Evolutionary conservation across 2,888 invertebrate genomes (phyloP).

Genomic region (Chouioia cunea): DNA sequence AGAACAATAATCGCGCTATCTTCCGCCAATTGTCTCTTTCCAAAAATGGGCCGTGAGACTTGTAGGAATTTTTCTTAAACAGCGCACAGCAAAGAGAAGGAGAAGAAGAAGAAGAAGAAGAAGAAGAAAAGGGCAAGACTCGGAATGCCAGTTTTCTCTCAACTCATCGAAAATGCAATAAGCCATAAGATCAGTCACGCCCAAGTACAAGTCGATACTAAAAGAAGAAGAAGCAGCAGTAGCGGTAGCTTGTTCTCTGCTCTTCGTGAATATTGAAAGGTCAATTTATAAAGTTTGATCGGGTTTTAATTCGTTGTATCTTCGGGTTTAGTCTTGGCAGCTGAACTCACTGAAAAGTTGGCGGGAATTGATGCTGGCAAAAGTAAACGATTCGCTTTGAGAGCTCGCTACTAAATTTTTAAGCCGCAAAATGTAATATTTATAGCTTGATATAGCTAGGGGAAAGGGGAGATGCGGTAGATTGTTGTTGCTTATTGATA

Average conservation of each 20-base stretch:
- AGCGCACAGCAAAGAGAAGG: conserved; percentile 17
- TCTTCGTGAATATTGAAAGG: conserved; percentile 59
- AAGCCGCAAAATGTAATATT: conserved; percentile 15
- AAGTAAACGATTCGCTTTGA: conserved; percentile 44
- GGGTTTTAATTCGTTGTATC: conserved; percentile 64
- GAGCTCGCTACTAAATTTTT: conserved; percentile 12
- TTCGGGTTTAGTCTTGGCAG: conserved; percentile 4
- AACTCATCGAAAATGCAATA: conserved; percentile 53
- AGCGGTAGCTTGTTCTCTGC: conserved; percentile 14
- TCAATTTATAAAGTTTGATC: conserved; percentile 65
- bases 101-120: conserved; percentile 43
- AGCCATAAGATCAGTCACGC: conserved; percentile 48
- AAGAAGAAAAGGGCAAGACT: conserved; percentile 34
- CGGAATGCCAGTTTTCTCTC: conserved; percentile 33
- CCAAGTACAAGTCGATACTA: conserved; percentile 41
- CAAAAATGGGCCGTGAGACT: too few relatives aligned
- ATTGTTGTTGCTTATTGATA: background rate
- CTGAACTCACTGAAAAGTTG: conserved; percentile 50
- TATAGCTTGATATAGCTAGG: background rate
- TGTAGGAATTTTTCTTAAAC: too few relatives aligned
- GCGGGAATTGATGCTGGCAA: conserved; percentile 52
- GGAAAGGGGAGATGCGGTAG: background rate
- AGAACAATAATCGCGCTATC: too few relatives aligned
- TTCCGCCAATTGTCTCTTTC: too few relatives aligned
- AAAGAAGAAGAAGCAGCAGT: conserved; percentile 7